Evolutionary conservation across 1,140 invertebrate species (phyloP).

Genomic region (Nephila pilipes): DNA sequence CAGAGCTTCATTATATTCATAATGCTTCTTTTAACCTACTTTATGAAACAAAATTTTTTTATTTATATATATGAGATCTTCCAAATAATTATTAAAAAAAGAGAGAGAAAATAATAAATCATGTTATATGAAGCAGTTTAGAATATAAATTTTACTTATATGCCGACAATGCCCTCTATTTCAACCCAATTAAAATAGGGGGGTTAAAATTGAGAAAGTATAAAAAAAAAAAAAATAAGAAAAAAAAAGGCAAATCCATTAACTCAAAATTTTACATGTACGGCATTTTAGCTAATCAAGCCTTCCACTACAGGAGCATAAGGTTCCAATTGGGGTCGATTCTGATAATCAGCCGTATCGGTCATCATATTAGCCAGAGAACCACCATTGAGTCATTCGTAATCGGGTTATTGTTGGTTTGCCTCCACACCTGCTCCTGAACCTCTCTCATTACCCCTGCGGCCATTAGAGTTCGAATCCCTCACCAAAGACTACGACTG

Average conservation of each 20-base stretch:
- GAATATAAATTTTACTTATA: no score
- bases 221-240: neutral
- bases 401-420: constrained; percentile 64
- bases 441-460: constrained; percentile 46
- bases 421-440: constrained; percentile 59
- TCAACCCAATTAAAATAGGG: neutral
- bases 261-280: neutral
- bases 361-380: constrained; percentile 71
- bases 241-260: neutral
- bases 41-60: no score
- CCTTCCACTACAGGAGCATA: neutral
- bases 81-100: no score
- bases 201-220: no score
- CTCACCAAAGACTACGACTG: constrained; percentile 5
- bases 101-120: no score
- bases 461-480: constrained; percentile 44
- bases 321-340: constrained; percentile 55
- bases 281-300: neutral
- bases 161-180: neutral
- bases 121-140: neutral
- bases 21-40: no score
- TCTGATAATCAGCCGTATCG: constrained; percentile 72
- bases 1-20: no score
- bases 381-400: constrained; percentile 69
- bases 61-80: no score